These are phyloP conservation scores for Euzophera pinguis DNA, from an alignment of 2,888 invertebrate genomes.

Conservation along the genomic window DNA sequence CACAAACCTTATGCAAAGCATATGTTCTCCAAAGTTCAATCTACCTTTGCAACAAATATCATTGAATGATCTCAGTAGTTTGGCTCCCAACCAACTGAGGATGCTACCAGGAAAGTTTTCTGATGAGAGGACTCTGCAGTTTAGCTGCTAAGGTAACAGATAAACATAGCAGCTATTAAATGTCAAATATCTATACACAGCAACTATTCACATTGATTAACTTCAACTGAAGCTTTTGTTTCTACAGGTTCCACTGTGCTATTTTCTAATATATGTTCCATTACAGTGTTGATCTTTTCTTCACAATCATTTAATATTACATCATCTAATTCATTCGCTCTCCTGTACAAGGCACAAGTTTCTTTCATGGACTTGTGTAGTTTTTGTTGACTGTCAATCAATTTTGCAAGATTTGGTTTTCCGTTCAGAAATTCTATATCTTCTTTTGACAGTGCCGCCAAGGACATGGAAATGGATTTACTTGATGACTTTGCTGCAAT, in stretches of 20 bases:
- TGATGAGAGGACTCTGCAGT: too few species aligned
- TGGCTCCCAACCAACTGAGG: too few species aligned
- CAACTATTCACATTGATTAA: background rate
- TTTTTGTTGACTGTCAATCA: conserved; percentile 53
- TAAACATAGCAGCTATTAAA: too few species aligned
- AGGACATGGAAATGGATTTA: conserved; percentile 49
- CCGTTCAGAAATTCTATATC: conserved; percentile 66
- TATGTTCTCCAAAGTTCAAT: too few species aligned
- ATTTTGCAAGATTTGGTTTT: conserved; percentile 56
- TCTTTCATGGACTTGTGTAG: conserved; percentile 53
- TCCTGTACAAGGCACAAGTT: conserved; percentile 42
- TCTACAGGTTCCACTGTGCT: conserved; percentile 47
- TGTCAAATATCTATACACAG: background rate
- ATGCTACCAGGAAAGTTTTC: too few species aligned
- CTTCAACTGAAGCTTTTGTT: conserved; percentile 16
- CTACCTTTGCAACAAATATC: too few species aligned
- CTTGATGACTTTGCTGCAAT: conserved; percentile 48
- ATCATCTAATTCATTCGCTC: conserved; percentile 50
- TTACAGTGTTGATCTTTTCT: conserved; percentile 47
- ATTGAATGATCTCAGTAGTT: too few species aligned
- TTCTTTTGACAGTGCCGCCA: conserved; percentile 58
- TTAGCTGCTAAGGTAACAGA: too few species aligned
- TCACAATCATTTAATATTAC: conserved; percentile 49
- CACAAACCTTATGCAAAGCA: too few species aligned
- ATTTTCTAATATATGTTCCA: conserved; percentile 58